These are phyloP conservation scores for Crocidura indochinensis DNA, from an alignment of 2,797 vertebrate genomes.

Conservation along the genomic window DNA sequence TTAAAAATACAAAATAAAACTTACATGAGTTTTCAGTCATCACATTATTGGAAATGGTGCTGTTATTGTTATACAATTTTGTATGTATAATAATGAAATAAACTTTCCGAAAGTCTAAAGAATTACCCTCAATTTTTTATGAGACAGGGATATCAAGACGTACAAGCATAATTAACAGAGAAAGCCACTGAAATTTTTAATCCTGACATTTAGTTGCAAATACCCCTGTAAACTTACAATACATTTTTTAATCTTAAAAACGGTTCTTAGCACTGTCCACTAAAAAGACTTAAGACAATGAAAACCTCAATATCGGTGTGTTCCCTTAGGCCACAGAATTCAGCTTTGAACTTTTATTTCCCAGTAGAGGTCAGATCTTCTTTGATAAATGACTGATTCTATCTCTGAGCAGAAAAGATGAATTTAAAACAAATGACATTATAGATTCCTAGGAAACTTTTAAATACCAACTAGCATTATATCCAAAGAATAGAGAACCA, in stretches of 20 bases:
- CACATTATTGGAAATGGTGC: too few relatives aligned
- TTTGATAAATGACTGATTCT: slow-evolving; percentile 34
- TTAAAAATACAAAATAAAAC: too few relatives aligned
- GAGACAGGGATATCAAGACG: background rate
- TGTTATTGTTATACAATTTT: too few relatives aligned
- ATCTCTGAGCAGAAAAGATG: background rate
- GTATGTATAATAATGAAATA: background rate
- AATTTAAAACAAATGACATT: background rate
- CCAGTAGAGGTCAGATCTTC: slow-evolving; percentile 15
- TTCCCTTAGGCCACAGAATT: background rate
- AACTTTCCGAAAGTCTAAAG: background rate
- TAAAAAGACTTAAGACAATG: background rate
- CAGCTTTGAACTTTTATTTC: slow-evolving; percentile 11
- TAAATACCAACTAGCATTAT: background rate
- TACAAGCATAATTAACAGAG: slow-evolving; percentile 4
- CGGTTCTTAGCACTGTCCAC: background rate
- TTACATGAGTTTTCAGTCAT: too few relatives aligned
- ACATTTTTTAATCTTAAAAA: slow-evolving; percentile 12
- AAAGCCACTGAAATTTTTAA: background rate
- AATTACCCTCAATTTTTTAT: slow-evolving; percentile 14
- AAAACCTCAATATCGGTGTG: background rate
- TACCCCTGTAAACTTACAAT: background rate
- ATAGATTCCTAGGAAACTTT: background rate
- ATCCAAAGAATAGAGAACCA: background rate
- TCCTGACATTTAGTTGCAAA: background rate